A percentile compares a stretch with the other conserved stretches of the same genome.
phyloP scores from a whole-genome alignment of 2,888 invertebrate genomes.

The Molanna angustata region DNA sequence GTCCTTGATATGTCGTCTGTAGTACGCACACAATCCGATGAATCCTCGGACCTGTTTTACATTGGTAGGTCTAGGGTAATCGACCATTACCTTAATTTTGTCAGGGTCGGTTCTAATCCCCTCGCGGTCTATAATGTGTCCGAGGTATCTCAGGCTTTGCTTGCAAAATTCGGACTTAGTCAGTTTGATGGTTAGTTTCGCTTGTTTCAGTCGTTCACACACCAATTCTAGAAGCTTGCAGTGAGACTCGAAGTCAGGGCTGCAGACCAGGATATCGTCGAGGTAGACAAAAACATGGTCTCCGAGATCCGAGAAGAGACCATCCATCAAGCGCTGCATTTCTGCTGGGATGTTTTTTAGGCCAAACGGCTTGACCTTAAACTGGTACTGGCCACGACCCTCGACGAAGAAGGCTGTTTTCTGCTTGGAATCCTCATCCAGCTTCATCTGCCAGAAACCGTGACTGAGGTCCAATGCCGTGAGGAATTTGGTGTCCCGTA shows the following conservation, averaged over 20 bases:
- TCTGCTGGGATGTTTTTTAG: constrained; percentile 14
- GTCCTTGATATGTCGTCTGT: too few species aligned
- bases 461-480: constrained; percentile 4
- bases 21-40: too few species aligned
- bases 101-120: constrained; percentile 34
- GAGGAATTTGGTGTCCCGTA: constrained; percentile 9
- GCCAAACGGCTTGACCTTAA: constrained; percentile 17
- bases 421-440: constrained; percentile 1
- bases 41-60: too few species aligned
- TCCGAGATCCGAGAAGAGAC: constrained; percentile 26
- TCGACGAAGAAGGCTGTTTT: constrained; percentile 23
- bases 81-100: constrained; percentile 25
- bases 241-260: constrained; percentile 27
- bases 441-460: constrained; percentile 21
- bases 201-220: constrained; percentile 23
- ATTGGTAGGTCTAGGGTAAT: not conserved
- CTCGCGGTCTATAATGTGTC: constrained; percentile 35
- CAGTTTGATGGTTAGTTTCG: constrained; percentile 35
- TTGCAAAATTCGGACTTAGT: constrained; percentile 34
- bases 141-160: constrained; percentile 35
- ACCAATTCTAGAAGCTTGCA: not conserved
- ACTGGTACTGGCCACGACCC: constrained; percentile 9
- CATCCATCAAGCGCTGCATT: constrained; percentile 19
- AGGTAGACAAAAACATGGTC: constrained; percentile 33
- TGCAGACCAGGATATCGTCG: constrained; percentile 32